Percentiles rank a stretch among this genome's conserved stretches.
Conservation (phyloP, 2,797 vertebrate species). For the Pachyuromys duprasi region DNA sequence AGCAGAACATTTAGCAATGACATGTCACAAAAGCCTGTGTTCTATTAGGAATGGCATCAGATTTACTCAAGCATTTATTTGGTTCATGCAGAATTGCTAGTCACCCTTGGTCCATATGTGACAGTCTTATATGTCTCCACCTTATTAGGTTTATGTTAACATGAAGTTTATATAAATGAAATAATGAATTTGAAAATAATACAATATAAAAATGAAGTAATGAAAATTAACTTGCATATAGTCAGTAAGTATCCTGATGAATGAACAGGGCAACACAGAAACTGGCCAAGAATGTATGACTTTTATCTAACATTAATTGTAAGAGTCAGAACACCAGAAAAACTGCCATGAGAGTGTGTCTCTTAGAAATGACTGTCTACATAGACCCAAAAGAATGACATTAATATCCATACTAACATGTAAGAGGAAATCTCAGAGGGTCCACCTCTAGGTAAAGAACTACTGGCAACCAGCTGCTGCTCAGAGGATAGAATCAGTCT, state of each 20-base stretch:
- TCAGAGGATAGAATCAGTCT: not conserved
- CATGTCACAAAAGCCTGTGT: constrained; percentile 55
- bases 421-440: not conserved
- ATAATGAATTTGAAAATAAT: too few relatives aligned
- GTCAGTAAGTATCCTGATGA: constrained; percentile 43
- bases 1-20: constrained; percentile 66
- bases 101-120: not conserved
- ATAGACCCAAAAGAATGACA: not conserved
- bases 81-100: constrained; percentile 7
- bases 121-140: not conserved
- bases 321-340: not conserved
- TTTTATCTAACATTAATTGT: not conserved
- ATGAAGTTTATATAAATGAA: not conserved
- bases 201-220: too few relatives aligned
- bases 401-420: too few relatives aligned
- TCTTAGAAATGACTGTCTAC: not conserved
- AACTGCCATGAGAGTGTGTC: not conserved
- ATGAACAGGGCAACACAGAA: not conserved
- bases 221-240: constrained; percentile 34
- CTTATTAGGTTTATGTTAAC: constrained; percentile 64
- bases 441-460: not conserved
- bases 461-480: not conserved
- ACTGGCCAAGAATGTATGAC: not conserved
- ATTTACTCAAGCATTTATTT: constrained; percentile 61
- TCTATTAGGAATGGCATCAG: constrained; percentile 52